These are phyloP conservation scores for Leuciscus waleckii DNA, from an alignment of 2,797 vertebrate species.

Conservation along the genomic window DNA sequence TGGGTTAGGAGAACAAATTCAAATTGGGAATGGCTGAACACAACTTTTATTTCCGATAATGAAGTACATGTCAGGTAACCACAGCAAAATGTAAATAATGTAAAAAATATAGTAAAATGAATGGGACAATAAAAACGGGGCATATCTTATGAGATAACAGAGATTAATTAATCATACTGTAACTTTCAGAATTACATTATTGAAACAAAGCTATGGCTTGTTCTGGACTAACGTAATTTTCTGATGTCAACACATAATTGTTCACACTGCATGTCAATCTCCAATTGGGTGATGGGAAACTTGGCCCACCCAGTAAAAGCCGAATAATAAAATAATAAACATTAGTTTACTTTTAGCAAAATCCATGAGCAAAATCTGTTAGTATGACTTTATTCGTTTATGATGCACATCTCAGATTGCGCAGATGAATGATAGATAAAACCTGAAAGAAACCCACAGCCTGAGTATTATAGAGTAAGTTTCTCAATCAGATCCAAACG, in stretches of 20 bases:
- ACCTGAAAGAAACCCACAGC: neutral
- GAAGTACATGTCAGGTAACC: slow-evolving; percentile 8
- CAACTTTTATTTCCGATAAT: slow-evolving; percentile 31
- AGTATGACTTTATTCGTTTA: neutral
- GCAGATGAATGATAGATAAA: neutral
- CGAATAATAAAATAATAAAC: neutral
- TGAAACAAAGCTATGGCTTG: neutral
- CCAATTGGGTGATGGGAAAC: neutral
- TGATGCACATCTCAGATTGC: neutral
- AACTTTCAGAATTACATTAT: neutral
- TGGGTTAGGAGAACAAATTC: slow-evolving; percentile 30
- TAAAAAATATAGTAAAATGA: slow-evolving; percentile 18
- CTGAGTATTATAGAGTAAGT: neutral
- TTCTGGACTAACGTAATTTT: neutral
- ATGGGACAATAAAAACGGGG: neutral
- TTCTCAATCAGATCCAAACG: neutral
- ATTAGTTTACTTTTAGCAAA: neutral
- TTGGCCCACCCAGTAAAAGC: neutral
- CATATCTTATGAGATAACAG: neutral
- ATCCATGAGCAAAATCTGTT: neutral
- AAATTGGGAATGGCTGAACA: slow-evolving; percentile 6
- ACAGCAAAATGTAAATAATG: neutral
- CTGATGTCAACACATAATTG: neutral
- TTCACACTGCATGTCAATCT: neutral
- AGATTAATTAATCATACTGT: neutral